Percentiles rank a stretch among this genome's conserved stretches.
Conservation (phyloP, 2,888 invertebrate species). For the Trichacis sp. region DNA sequence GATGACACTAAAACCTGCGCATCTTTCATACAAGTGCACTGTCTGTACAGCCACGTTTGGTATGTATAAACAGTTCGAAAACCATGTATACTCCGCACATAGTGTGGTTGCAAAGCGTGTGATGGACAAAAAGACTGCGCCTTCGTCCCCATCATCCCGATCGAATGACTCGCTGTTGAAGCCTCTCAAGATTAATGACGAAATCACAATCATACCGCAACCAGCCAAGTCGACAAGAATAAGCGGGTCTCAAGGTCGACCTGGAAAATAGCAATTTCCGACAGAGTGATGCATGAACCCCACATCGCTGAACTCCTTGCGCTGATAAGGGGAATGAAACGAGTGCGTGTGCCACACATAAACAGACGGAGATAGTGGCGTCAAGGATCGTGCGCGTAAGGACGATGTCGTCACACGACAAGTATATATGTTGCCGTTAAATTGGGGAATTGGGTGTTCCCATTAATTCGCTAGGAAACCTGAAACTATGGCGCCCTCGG, state of each 20-base stretch:
- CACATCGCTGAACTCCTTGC: conserved; percentile 54
- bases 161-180: conserved; percentile 78
- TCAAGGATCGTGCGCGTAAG: not conserved
- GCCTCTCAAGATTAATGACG: conserved; percentile 88
- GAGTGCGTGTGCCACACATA: not conserved
- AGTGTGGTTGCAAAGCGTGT: conserved; percentile 90
- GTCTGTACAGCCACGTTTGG: conserved; percentile 95
- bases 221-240: conserved; percentile 73
- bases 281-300: conserved; percentile 61
- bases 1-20: conserved; percentile 91
- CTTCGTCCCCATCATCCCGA: conserved; percentile 67
- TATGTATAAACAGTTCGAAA: conserved; percentile 95
- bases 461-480: too few species aligned
- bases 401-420: not conserved
- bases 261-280: conserved; percentile 66
- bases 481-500: too few species aligned
- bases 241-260: conserved; percentile 57
- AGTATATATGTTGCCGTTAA: too few species aligned
- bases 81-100: conserved; percentile 93
- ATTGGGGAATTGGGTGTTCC: too few species aligned
- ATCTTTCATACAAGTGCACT: conserved; percentile 94
- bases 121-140: conserved; percentile 80
- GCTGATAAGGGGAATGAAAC: conserved; percentile 22
- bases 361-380: not conserved
- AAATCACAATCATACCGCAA: conserved; percentile 90